Conservation (phyloP, 2,797 vertebrate genomes). For the Chanos chanos region DNA sequence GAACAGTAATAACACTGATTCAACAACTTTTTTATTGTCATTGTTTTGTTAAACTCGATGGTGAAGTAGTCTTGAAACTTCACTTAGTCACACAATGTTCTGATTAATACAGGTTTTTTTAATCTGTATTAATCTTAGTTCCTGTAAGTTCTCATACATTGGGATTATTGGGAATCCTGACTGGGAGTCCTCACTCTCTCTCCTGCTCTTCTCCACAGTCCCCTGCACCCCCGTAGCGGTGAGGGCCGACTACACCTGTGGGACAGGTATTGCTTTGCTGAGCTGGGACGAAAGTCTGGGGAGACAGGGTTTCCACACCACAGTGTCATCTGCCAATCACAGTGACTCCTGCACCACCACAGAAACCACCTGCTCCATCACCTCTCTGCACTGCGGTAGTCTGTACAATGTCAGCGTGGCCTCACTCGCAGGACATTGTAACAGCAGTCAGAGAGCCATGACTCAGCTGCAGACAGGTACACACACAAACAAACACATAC, state of each 20-base stretch:
- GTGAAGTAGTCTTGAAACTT: no score
- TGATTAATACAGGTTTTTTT: no score
- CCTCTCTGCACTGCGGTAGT: constrained; percentile 59
- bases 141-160: no score
- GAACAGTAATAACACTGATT: no score
- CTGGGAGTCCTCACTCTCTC: constrained; percentile 1
- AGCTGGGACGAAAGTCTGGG: constrained; percentile 67
- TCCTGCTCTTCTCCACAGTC: constrained; percentile 44
- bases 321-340: constrained; percentile 35
- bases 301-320: constrained; percentile 48
- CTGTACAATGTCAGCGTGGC: constrained; percentile 58
- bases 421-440: constrained; percentile 61
- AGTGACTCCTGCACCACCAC: constrained; percentile 45
- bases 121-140: no score
- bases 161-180: no score
- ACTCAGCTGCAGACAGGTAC: constrained; percentile 62
- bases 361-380: constrained; percentile 57
- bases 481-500: background rate
- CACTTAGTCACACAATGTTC: no score
- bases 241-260: constrained; percentile 54
- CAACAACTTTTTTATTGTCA: no score
- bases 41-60: no score
- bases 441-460: constrained; percentile 57
- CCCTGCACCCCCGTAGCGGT: constrained; percentile 67
- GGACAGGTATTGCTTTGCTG: constrained; percentile 50